phyloP scores from a whole-genome alignment of 2,888 invertebrate species.

The Xanthorhoe designata region DNA sequence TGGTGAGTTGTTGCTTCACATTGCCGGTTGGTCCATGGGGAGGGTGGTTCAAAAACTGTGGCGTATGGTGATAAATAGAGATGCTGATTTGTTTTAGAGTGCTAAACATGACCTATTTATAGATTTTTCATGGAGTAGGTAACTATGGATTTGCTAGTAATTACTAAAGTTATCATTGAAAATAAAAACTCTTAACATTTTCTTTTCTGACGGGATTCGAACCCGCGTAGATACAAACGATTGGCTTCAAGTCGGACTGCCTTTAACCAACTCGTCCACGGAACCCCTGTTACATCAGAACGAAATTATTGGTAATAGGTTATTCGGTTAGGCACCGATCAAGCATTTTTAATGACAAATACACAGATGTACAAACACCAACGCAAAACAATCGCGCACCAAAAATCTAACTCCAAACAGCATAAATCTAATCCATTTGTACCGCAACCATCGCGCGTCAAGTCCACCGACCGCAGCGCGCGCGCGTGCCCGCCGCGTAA shows the following conservation, averaged over 20 bases:
- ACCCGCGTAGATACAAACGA: too few relatives aligned
- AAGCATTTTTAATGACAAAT: too few relatives aligned
- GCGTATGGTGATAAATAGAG: constrained; percentile 2
- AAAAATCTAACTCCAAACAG: constrained; percentile 29
- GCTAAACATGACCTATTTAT: neutral
- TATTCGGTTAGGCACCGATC: too few relatives aligned
- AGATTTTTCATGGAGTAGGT: too few relatives aligned
- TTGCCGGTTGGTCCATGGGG: neutral
- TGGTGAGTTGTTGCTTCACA: neutral
- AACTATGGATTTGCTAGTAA: too few relatives aligned
- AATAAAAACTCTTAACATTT: too few relatives aligned
- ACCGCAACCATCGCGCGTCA: constrained; percentile 35
- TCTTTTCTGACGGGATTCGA: too few relatives aligned
- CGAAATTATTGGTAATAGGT: neutral
- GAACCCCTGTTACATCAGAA: too few relatives aligned
- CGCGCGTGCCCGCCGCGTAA: constrained; percentile 30
- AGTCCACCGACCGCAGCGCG: constrained; percentile 6
- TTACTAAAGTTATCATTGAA: too few relatives aligned
- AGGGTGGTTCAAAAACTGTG: neutral
- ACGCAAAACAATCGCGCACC: constrained; percentile 15
- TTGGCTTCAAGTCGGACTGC: too few relatives aligned
- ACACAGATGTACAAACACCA: constrained; percentile 7
- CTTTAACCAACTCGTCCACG: too few relatives aligned
- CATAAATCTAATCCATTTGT: constrained; percentile 28
- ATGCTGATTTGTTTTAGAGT: neutral